Percentiles rank a stretch among this genome's conserved stretches.
Evolutionary conservation across 2,888 invertebrate genomes (phyloP).

Genomic region (Caenorhabditis auriculariae): DNA sequence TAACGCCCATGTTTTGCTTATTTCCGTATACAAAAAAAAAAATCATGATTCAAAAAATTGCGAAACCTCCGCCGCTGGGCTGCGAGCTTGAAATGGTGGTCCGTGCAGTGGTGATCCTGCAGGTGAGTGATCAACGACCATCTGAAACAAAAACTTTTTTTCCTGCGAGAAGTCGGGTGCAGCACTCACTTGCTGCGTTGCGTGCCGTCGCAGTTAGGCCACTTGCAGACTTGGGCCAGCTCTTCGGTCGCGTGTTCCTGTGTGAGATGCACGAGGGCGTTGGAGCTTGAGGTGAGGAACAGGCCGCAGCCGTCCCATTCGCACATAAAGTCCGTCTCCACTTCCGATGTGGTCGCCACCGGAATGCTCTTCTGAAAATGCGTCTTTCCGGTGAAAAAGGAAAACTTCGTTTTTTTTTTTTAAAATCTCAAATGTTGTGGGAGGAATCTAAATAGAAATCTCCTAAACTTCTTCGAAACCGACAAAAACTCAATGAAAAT

Average conservation of each 20-base stretch:
- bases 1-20: constrained; percentile 65
- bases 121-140: constrained; percentile 96
- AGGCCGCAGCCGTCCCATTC: constrained; percentile 58
- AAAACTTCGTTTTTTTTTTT: constrained; percentile 1
- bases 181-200: constrained; percentile 27
- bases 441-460: too few relatives aligned
- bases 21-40: constrained; percentile 65
- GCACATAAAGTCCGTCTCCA: constrained; percentile 48
- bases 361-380: constrained; percentile 10
- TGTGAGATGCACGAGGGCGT: constrained; percentile 46
- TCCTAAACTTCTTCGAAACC: too few relatives aligned
- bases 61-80: constrained; percentile 70
- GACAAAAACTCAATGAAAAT: too few relatives aligned
- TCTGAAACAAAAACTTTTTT: constrained; percentile 13
- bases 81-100: constrained; percentile 74
- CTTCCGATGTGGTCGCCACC: constrained; percentile 6
- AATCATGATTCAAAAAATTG: not conserved
- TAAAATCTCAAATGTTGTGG: not conserved
- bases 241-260: constrained; percentile 46
- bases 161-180: too few relatives aligned
- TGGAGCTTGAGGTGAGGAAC: constrained; percentile 28
- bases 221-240: constrained; percentile 39
- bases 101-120: constrained; percentile 86
- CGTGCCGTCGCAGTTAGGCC: constrained; percentile 60
- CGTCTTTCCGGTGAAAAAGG: constrained; percentile 11